Base-by-base conservation (phyloP, 2,797 vertebrate species). In the Percopsis omiscomaycus region DNA sequence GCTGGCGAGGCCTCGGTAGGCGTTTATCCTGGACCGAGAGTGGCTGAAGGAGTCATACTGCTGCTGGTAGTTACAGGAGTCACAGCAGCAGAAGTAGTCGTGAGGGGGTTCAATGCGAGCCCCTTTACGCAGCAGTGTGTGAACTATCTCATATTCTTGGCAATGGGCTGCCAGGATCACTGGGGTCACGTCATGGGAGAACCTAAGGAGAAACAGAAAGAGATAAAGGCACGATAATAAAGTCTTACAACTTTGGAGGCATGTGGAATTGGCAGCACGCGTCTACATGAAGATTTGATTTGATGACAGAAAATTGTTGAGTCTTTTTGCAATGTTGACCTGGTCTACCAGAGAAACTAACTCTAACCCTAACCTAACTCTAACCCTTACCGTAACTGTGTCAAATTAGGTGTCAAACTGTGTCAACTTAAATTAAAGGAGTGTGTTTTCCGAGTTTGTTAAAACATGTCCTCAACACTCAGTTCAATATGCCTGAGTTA, bases 41-140 rank as follows among this genome's bases (percentile, higher is more conserved):
- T 98, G 98, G 84, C 96, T 98, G 84, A 99, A 99, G 55, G 98
- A 96, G 84, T 99, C 98, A 9, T 93, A 93, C 79, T 95, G 95
- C 82, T 98, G 97, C 74, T 98, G 96, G 87, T 98, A 95, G 82
- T 90, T 95, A 74, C 98, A 99, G 68, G 95, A 94, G 37, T 90
- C 91, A 54, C 98, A 99, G 87, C 96, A 93, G 83, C 98, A 99
- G 91, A 99, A 99, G 82, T 99, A 99, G 84, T 98, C 95, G 2
- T 99, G 98, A 0, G 98, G 98, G 15, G 92, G 91, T 47, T 96
- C 94, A 0, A 99, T 99, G 3, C 94, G 93, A 37, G 98, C 96
- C 0, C 97, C 98, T 83, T 95, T 97, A 30, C 94, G 90, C 80
- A 99, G 85, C 55, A 99, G 93, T 0, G 93, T 98, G 83, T 99